Evolutionary conservation across 2,113 vertebrate genomes (phyloP).

Genomic region (Struthidea cinerea): DNA sequence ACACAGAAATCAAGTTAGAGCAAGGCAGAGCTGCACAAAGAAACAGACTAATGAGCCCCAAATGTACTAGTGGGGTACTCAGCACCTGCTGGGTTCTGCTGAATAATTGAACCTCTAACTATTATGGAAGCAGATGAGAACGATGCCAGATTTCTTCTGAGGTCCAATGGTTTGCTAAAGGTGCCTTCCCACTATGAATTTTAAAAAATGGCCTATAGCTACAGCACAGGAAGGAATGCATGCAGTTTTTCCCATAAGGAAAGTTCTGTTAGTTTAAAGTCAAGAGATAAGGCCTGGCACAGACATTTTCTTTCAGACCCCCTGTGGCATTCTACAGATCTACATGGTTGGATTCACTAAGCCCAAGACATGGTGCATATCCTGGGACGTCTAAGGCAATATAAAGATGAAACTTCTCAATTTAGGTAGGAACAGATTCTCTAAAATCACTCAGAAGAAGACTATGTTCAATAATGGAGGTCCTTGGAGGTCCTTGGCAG

Average conservation of each 20-base stretch:
- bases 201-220: background rate
- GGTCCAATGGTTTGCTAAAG: background rate
- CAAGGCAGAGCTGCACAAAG: background rate
- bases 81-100: background rate
- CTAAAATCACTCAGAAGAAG: background rate
- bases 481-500: background rate
- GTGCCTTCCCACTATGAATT: background rate
- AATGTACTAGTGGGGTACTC: background rate
- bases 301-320: background rate
- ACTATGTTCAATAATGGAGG: background rate
- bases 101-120: background rate
- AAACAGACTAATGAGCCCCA: background rate
- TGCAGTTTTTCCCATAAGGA: background rate
- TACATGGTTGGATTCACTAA: background rate
- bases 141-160: background rate
- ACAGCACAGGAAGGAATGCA: background rate
- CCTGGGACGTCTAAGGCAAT: background rate
- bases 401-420: background rate
- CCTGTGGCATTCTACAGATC: background rate
- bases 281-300: background rate
- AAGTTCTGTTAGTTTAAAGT: background rate
- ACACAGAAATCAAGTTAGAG: background rate
- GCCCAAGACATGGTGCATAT: background rate
- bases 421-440: background rate
- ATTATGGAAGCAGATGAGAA: background rate